Base-by-base conservation (phyloP, 2,888 invertebrate species). In the Pseudococcus longispinus region DNA sequence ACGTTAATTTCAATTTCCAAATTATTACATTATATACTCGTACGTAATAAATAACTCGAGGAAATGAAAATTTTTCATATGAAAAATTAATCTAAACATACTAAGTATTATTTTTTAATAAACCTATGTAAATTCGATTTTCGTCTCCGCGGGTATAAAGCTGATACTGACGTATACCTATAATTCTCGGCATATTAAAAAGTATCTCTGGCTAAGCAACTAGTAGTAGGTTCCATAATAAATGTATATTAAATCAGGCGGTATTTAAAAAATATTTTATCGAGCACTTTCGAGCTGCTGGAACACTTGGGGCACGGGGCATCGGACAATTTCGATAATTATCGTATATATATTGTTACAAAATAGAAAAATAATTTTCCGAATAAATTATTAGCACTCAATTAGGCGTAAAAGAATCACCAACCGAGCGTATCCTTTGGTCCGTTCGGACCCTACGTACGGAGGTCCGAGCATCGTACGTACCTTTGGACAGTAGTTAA, bases 401-500 rank as follows among this genome's bases (percentile, higher is more conserved):
- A 84, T 84, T 84, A 55, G 84, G 84, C 55, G 20, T 51, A 44
- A 46, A 42, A 42, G 77, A 80, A 80, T 80, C 42, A 80, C 77
- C 70, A 15, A 2, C 11, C 60, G 32, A 74, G 18, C 32, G 77
- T 80, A 80, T 80, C 46, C 51, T 55, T 55, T 55, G 84, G 60
- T 55, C 23, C 44, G 44, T 82, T 32, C 13, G 23, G 15, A 70
- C 20, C 70, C n/a, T n/a, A n/a, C n/a, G n/a, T n/a, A n/a, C 20
- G 80, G 11, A 20, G 37, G 55, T 55, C 55, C n/a, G 18, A 13
- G n/a, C 55, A n/a, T n/a, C 46, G 18, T 20, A 18, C 15, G 44
- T 84, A 55, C 60, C 32, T 84, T 44, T 77, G 77, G 86, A 77
- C 51, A 77, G 80, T 80, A 86, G 77, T 86, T 77, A 86, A 77